Evolutionary conservation across 1,140 invertebrate species (phyloP), one percentile per base, ranked within the genome.

Genomic region (Melanaphis sacchari): DNA sequence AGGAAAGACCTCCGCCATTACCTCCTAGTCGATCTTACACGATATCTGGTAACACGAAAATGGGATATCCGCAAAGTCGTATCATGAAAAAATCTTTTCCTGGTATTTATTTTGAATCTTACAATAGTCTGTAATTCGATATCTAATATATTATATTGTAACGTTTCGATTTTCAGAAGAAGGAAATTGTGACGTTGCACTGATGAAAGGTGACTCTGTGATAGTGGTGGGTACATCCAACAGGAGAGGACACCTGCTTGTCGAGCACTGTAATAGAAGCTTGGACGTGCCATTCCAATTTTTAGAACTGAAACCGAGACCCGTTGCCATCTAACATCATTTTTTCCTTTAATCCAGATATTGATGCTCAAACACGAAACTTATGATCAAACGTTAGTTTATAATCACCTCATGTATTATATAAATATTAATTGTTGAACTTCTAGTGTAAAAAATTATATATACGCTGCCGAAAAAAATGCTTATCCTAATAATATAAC

Each of bases 41-140:
- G 46, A 97, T 99, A 76, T 96, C 97, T 49, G 98, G 98, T 93
- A 98, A 98, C 95, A 97, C 98, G n/a, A 99, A 99, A 96, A 95
- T 99, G 93, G 97, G 97, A 94, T 99, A 99, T 96, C 98, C 98
- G 54, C 98, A 99, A 95, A 98, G 97, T 92, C 96, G 98, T 94
- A 96, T 98, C 43, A 98, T 99, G 97, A 98, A 98, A 95, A 97
- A 97, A 96, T 97, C 97, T 94, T 99, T 97, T 96, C 97, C 97
- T 95, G 97, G 97, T 97, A 95, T 7, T 0, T 76, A 49, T 49
- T 3, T n/a, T 81, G n/a, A 59, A 59, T 26, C 26, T 24, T 26
- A 59, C 26, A 59, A 81, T 81, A 81, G 38, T 5, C 5, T 21
- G 21, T 21, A 81, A 26, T 0, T 24, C 36, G 36, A 81, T 82